Evolutionary conservation across 1,140 invertebrate species (phyloP).

Genomic region (Eriosoma lanigerum): DNA sequence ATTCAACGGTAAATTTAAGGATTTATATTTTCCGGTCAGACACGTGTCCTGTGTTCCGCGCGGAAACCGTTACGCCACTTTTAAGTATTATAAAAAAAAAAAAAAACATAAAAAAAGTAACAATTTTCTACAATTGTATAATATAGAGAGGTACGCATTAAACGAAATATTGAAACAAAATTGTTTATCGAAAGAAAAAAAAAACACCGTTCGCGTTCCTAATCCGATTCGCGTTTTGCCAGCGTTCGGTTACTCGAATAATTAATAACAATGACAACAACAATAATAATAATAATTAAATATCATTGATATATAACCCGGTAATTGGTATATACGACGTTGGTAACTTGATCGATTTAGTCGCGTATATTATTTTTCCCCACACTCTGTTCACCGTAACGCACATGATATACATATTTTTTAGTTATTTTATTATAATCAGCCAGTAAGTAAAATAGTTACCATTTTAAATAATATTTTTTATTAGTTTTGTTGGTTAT

Average conservation of each 20-base stretch:
- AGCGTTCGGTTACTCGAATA: no score
- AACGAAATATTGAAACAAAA: background rate
- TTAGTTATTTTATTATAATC: conserved; percentile 17
- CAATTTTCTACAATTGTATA: background rate
- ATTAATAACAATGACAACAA: no score
- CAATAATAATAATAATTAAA: no score
- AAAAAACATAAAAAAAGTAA: background rate
- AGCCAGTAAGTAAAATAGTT: conserved; percentile 50
- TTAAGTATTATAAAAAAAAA: conserved; percentile 21
- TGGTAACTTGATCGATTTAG: background rate
- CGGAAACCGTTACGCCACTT: conserved; percentile 32
- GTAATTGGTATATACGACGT: no score
- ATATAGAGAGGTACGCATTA: background rate
- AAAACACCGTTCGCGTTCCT: no score
- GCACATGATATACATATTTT: background rate
- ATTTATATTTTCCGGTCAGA: conserved; percentile 19
- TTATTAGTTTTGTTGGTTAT: conserved; percentile 50
- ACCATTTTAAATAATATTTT: conserved; percentile 47
- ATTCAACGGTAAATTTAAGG: conserved; percentile 20
- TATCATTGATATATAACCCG: no score
- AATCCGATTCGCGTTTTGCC: no score
- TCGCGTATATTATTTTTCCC: background rate
- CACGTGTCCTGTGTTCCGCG: background rate
- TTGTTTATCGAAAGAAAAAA: background rate
- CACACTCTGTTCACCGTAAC: background rate